phyloP scores from a whole-genome alignment of 2,888 invertebrate genomes.

The Palloptera scutellata region DNA sequence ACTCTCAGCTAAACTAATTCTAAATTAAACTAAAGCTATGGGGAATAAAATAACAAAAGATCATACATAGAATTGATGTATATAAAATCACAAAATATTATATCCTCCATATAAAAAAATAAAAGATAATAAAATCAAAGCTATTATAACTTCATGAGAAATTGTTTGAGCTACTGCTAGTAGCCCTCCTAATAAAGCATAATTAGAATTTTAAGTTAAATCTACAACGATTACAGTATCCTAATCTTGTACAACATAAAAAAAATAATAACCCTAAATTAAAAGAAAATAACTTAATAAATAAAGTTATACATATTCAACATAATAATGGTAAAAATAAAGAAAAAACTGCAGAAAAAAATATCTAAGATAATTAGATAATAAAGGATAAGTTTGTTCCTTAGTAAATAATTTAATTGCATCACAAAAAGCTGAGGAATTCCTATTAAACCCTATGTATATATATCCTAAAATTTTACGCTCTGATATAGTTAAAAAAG shows the following conservation, averaged over 20 bases:
- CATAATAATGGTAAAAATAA: constrained; percentile 70
- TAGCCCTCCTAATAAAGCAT: constrained; percentile 74
- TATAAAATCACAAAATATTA: constrained; percentile 66
- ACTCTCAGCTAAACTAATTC: constrained; percentile 73
- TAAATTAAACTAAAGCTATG: constrained; percentile 68
- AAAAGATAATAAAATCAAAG: constrained; percentile 71
- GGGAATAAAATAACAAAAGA: constrained; percentile 69
- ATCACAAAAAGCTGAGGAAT: constrained; percentile 76
- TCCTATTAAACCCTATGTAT: constrained; percentile 73
- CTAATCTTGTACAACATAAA: constrained; percentile 71
- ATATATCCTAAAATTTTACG: constrained; percentile 77
- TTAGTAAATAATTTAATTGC: constrained; percentile 78
- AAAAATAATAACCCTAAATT: constrained; percentile 72
- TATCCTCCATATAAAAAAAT: constrained; percentile 69
- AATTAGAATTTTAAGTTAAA: constrained; percentile 77
- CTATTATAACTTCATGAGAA: constrained; percentile 79
- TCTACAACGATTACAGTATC: constrained; percentile 72
- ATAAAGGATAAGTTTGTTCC: constrained; percentile 68
- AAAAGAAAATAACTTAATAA: constrained; percentile 67
- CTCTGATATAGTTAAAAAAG: constrained; percentile 77
- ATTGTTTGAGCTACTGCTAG: constrained; percentile 77
- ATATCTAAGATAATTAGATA: constrained; percentile 71
- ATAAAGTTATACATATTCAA: constrained; percentile 70
- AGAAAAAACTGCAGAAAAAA: constrained; percentile 69
- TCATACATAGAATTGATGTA: constrained; percentile 67